Conservation (phyloP, 1,140 invertebrate genomes). For the Pemphigus obesinymphae region DNA sequence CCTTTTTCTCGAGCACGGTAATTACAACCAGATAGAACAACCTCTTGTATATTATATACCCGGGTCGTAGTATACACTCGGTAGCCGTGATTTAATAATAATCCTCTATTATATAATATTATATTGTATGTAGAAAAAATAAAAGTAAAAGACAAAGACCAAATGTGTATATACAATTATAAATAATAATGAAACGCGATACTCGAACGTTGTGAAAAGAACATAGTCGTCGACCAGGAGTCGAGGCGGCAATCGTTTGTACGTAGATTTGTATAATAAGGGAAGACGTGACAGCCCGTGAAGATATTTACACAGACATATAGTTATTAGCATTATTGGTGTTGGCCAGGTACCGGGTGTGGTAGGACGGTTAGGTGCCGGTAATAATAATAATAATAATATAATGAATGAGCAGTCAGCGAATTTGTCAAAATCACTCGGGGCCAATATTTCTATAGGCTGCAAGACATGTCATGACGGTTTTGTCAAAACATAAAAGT, state of each 20-base stretch:
- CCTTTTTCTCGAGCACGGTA: not conserved
- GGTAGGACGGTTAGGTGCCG: too few species aligned
- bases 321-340: not conserved
- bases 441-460: too few species aligned
- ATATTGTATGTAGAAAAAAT: not conserved
- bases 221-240: not conserved
- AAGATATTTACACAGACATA: not conserved
- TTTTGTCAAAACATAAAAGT: too few species aligned
- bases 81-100: not conserved
- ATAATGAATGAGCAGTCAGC: not conserved
- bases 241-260: not conserved
- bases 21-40: not conserved
- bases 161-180: not conserved
- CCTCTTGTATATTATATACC: not conserved
- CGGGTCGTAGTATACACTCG: not conserved
- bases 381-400: too few species aligned
- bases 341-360: not conserved
- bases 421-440: not conserved
- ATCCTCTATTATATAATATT: not conserved
- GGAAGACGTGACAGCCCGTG: not conserved
- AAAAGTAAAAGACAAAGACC: not conserved
- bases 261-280: too few species aligned
- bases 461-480: too few species aligned
- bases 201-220: constrained; percentile 7
- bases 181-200: not conserved